phyloP scores from a whole-genome alignment of 2,113 vertebrate genomes.

The Microcebus lehilahytsara region DNA sequence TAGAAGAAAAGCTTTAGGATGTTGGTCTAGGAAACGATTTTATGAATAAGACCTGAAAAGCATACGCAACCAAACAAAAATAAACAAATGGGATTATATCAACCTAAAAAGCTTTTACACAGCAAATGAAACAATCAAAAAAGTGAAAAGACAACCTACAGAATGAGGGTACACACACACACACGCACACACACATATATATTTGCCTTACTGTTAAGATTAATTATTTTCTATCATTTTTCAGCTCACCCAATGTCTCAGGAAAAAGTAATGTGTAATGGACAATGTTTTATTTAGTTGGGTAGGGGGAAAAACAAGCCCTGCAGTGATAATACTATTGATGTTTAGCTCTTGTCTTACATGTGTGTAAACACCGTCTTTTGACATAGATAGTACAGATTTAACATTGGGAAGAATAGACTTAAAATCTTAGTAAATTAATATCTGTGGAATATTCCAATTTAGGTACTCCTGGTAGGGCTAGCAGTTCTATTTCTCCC shows the following conservation, averaged over 20 bases:
- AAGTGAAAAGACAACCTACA: too few species aligned
- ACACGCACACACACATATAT: too few species aligned
- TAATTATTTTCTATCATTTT: constrained; percentile 8
- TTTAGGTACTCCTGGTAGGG: background rate
- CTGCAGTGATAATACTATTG: background rate
- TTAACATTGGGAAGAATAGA: background rate
- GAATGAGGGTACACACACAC: too few species aligned
- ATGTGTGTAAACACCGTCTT: background rate
- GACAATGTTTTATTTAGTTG: background rate
- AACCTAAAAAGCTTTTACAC: too few species aligned
- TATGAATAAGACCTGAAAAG: too few species aligned
- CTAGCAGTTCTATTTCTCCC: background rate
- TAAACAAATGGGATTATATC: too few species aligned
- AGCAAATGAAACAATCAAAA: too few species aligned
- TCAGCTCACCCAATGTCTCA: background rate
- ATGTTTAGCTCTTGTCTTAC: background rate
- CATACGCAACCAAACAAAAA: too few species aligned
- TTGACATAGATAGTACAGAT: background rate
- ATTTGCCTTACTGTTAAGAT: background rate
- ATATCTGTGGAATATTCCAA: background rate
- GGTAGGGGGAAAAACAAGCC: rapidly evolving
- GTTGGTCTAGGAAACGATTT: too few species aligned
- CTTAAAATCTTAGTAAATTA: background rate
- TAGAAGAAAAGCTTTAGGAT: too few species aligned
- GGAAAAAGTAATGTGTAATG: background rate